Evolutionary conservation across 2,797 vertebrate species (phyloP), one percentile per base, ranked within the genome.

Genomic region (Gastrophryne carolinensis): DNA sequence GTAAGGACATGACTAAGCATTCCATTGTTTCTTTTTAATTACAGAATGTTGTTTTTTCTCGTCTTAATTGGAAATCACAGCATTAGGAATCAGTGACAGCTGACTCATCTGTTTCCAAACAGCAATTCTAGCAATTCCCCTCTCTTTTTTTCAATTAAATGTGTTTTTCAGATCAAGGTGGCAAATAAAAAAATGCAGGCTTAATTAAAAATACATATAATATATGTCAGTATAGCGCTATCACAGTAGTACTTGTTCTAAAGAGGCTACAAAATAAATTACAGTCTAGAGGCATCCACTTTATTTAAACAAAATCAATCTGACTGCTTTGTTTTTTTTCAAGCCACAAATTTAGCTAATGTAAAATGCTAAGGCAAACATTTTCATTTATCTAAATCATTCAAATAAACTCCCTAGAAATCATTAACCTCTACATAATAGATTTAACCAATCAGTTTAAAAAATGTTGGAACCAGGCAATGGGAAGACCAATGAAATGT

Each of bases 21-120:
- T 73, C 57, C 37, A 65, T 73, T 73, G 72, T 73, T 73, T 65
- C 72, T 73, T 73, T 73, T 73, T 65, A 73, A 75, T 75, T 75
- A 75, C 73, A 61, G 53, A 75, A 60, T 68, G 61, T 75, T 75
- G 63, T 50, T 74, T 67, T 67, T 75, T 63, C 64, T 56, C 34
- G 37, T 26, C 56, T 68, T 68, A 75, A 75, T 60, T 75, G 54
- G 73, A 75, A 75, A 60, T 60, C 64, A 52, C 54, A 68, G 73
- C 10, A 61, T 23, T 41, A 75, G 54, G 60, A 75, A 68, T 75
- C 63, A 67, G 54, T 68, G 54, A 68, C 41, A 68, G 73, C 73
- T 60, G 73, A 75, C 56, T 75, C 73, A 75, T 67, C 73, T 52
- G 61, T 73, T 73, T 49, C 61, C 44, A 53, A 65, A 29, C 27